A percentile compares a stretch with the other conserved stretches of the same genome.
Evolutionary conservation across 2,888 invertebrate genomes (phyloP).

Genomic region (Atethmia centrago): DNA sequence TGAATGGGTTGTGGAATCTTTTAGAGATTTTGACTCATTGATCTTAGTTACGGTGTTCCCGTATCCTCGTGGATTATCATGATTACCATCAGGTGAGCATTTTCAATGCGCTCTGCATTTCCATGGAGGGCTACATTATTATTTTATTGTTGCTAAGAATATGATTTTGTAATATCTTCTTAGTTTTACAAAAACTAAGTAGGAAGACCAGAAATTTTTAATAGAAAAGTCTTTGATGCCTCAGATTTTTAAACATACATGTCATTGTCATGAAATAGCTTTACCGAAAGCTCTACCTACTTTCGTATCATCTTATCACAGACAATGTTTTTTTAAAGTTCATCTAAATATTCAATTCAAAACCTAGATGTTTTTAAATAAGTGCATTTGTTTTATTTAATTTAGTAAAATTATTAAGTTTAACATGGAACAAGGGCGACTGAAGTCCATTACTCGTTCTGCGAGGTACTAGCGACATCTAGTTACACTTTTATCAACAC

Average conservation of each 20-base stretch:
- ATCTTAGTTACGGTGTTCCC: conserved; percentile 5
- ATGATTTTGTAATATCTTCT: background rate
- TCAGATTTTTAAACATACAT: background rate
- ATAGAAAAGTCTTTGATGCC: background rate
- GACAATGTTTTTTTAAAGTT: background rate
- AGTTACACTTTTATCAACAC: background rate
- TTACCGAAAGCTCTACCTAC: background rate
- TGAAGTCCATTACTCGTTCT: background rate
- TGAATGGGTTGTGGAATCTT: conserved; percentile 49
- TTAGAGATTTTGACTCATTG: conserved; percentile 54
- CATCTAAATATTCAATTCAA: background rate
- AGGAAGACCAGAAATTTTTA: background rate
- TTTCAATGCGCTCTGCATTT: background rate
- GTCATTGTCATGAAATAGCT: background rate
- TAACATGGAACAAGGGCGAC: background rate
- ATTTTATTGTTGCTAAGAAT: background rate
- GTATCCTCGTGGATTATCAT: background rate
- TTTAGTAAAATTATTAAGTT: background rate
- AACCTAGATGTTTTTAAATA: background rate
- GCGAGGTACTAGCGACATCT: conserved; percentile 49
- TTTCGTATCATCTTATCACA: background rate
- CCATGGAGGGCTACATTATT: background rate
- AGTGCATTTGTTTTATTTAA: background rate
- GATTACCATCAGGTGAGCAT: background rate
- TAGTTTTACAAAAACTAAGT: background rate